Base-by-base conservation (phyloP, 2,797 vertebrate genomes). In the Amblyraja radiata region DNA sequence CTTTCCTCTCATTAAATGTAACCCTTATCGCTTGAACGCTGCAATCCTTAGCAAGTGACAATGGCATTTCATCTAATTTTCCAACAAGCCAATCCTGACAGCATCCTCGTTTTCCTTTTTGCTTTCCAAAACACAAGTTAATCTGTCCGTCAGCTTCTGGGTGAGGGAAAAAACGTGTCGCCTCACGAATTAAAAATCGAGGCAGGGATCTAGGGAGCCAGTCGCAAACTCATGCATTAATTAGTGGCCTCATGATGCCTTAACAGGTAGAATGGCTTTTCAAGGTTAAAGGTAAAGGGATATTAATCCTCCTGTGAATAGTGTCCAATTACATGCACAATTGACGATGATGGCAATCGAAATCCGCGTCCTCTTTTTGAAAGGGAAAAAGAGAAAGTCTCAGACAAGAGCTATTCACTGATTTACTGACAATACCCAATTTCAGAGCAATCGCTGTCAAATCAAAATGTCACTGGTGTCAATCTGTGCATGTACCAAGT, bases 101-200 rank as follows among this genome's bases (percentile, higher is more conserved):
- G 97, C 96, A 97, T 96, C 97, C 98, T 88, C 84, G 18, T 88
- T 88, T 98, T 97, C 97, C 46, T 98, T 95, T 97, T 97, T 97
- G 96, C 97, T 98, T 97, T 97, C 97, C 97, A 97, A 98, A 97
- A 98, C 97, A 97, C 98, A 97, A 98, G 98, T 98, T 98, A 98
- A 98, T 98, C 97, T 98, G 98, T 98, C 98, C 98, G 96, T 99
- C 98, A 98, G 95, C 95, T 95, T 94, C 90, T 94, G 5, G 46
- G 96, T 95, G 95, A 96, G 36, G 23, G 21, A 23, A 23, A 1
- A 23, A 74, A 21, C 23, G 23, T 23, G 6, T 6, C 71, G 13
- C 8, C 81, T 8, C 5, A 8, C 25, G 4, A 5, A 25, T 23
- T 7, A 74, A 36, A 88, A 8, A 36, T 32, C 23, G 61, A 88